These are phyloP conservation scores for Scaptomyza pallida DNA, from an alignment of 1,140 invertebrate genomes.

Conservation along the genomic window DNA sequence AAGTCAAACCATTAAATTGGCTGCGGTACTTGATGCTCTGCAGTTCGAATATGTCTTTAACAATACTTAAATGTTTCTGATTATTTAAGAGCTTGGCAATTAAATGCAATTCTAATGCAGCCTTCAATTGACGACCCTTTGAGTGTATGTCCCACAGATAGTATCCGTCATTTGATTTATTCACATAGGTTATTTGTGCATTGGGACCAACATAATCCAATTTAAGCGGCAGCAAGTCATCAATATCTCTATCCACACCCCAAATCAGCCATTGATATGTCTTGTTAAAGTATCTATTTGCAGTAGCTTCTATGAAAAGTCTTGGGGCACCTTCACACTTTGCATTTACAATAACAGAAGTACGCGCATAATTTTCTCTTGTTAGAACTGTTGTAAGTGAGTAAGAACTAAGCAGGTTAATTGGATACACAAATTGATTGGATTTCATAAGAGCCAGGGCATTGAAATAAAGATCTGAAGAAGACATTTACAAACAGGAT, in stretches of 20 bases:
- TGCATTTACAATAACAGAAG: constrained; percentile 58
- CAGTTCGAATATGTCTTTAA: constrained; percentile 52
- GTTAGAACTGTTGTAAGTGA: constrained; percentile 36
- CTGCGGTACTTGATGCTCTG: constrained; percentile 59
- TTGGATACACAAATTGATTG: constrained; percentile 52
- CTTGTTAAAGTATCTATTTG: constrained; percentile 62
- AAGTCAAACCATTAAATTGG: constrained; percentile 61
- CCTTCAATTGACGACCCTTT: constrained; percentile 64
- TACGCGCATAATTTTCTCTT: constrained; percentile 45
- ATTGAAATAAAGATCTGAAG: constrained; percentile 27
- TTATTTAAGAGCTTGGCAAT: constrained; percentile 37
- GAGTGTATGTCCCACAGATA: constrained; percentile 71
- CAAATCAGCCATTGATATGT: constrained; percentile 75
- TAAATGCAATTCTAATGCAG: constrained; percentile 49
- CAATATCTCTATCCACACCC: constrained; percentile 40
- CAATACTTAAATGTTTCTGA: constrained; percentile 4
- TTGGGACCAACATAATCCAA: constrained; percentile 72
- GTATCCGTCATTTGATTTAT: constrained; percentile 43
- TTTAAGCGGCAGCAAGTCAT: constrained; percentile 43
- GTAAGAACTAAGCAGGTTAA: constrained; percentile 41
- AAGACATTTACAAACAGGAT: background rate
- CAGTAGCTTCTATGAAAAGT: constrained; percentile 50
- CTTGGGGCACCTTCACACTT: constrained; percentile 32
- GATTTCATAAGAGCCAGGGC: constrained; percentile 38
- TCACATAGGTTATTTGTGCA: constrained; percentile 68